Percentiles rank a stretch among this genome's conserved stretches.
These are phyloP conservation scores for Spodoptera litura DNA, from an alignment of 1,140 invertebrate species.

Conservation along the genomic window DNA sequence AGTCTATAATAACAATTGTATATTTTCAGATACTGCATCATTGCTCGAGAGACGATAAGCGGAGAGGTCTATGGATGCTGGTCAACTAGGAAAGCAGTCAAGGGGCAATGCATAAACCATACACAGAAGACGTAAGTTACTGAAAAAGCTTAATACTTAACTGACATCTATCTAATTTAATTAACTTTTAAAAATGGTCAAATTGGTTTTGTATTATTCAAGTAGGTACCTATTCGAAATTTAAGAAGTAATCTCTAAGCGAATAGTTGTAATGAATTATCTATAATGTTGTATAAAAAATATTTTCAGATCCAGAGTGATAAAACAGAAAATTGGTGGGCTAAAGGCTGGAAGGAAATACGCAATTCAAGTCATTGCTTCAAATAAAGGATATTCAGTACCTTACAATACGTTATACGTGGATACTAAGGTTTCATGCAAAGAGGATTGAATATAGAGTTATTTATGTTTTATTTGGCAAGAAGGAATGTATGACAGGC, in stretches of 20 bases:
- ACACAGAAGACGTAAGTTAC: constrained; percentile 57
- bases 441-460: constrained; percentile 55
- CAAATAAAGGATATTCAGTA: constrained; percentile 70
- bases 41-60: constrained; percentile 61
- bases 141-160: not conserved
- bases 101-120: constrained; percentile 67
- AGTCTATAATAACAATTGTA: not conserved
- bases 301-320: constrained; percentile 70
- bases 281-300: too few species aligned
- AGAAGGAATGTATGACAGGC: not conserved
- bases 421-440: constrained; percentile 74
- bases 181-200: too few species aligned
- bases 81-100: constrained; percentile 56
- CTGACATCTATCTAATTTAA: too few species aligned
- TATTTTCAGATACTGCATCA: constrained; percentile 72
- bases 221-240: too few species aligned
- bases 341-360: constrained; percentile 75
- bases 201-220: too few species aligned
- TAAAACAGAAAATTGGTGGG: constrained; percentile 72
- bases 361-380: constrained; percentile 74
- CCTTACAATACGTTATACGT: constrained; percentile 76
- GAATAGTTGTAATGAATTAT: too few species aligned
- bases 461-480: constrained; percentile 20
- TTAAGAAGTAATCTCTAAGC: too few species aligned
- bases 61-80: constrained; percentile 62